Evolutionary conservation across 2,888 invertebrate species (phyloP).

Genomic region (Agrochola circellaris): DNA sequence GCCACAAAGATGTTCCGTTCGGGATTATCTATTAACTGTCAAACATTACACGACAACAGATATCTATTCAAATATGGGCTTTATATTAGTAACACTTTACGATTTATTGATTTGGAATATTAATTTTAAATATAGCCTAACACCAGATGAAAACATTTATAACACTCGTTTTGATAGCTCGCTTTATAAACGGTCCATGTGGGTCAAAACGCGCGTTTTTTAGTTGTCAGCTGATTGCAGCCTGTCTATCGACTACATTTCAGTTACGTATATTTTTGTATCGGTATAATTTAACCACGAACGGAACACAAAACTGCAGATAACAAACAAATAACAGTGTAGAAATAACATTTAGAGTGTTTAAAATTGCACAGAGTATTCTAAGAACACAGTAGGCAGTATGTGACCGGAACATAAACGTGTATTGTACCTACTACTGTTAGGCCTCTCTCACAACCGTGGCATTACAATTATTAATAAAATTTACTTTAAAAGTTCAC

Average conservation of each 20-base stretch:
- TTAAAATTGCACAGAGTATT: constrained; percentile 79
- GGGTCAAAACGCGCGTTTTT: constrained; percentile 14
- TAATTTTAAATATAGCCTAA: constrained; percentile 25
- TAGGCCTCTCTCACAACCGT: constrained; percentile 90
- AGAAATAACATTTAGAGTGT: constrained; percentile 78
- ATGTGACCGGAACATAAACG: constrained; percentile 80
- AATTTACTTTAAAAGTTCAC: constrained; percentile 68
- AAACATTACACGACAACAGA: constrained; percentile 21
- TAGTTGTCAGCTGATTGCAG: not conserved
- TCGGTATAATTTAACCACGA: constrained; percentile 64
- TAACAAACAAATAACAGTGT: constrained; percentile 81
- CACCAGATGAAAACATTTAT: not conserved
- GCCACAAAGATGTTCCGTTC: constrained; percentile 58
- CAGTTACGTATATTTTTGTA: constrained; percentile 30
- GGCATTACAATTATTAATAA: constrained; percentile 74
- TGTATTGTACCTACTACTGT: constrained; percentile 80
- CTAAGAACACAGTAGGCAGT: constrained; percentile 89
- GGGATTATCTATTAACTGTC: constrained; percentile 44
- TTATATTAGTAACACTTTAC: constrained; percentile 27
- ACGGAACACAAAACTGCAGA: constrained; percentile 65
- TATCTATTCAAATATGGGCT: constrained; percentile 38
- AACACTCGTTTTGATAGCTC: constrained; percentile 8
- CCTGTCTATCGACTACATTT: constrained; percentile 20
- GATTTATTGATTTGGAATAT: constrained; percentile 24
- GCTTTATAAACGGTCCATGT: constrained; percentile 3